Evolutionary conservation across 2,888 invertebrate genomes (phyloP).

Genomic region (Hoplodrina ambigua): DNA sequence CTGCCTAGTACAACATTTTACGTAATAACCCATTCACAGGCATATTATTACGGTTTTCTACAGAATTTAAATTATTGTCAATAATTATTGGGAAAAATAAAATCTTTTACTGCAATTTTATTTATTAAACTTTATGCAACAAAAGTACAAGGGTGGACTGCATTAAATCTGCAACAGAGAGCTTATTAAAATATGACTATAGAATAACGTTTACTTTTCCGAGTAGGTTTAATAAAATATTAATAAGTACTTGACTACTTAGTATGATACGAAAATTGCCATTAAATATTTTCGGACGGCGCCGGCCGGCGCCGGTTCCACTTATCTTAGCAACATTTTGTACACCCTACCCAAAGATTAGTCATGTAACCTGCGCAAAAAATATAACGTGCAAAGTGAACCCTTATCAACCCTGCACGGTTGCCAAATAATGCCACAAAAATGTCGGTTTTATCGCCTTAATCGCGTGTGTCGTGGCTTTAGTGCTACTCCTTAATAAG

Average conservation of each 20-base stretch:
- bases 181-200: too few relatives aligned
- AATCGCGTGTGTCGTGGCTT: conserved; percentile 47
- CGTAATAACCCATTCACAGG: too few relatives aligned
- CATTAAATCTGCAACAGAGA: too few relatives aligned
- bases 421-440: conserved; percentile 51
- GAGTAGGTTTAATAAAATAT: too few relatives aligned
- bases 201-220: too few relatives aligned
- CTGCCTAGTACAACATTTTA: too few relatives aligned
- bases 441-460: conserved; percentile 47
- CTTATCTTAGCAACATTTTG: conserved; percentile 29
- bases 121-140: too few relatives aligned
- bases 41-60: too few relatives aligned
- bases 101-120: too few relatives aligned
- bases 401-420: conserved; percentile 57
- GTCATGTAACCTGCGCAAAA: conserved; percentile 38
- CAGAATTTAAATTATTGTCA: too few relatives aligned
- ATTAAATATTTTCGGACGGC: background rate
- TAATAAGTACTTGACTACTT: background rate
- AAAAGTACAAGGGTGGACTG: too few relatives aligned
- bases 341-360: conserved; percentile 33
- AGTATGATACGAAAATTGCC: background rate
- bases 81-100: too few relatives aligned
- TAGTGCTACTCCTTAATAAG: conserved; percentile 61
- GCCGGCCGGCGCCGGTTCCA: conserved; percentile 2
- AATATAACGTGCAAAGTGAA: conserved; percentile 30